phyloP scores from a whole-genome alignment of 2,113 vertebrate species.

The Sturnira hondurensis region DNA sequence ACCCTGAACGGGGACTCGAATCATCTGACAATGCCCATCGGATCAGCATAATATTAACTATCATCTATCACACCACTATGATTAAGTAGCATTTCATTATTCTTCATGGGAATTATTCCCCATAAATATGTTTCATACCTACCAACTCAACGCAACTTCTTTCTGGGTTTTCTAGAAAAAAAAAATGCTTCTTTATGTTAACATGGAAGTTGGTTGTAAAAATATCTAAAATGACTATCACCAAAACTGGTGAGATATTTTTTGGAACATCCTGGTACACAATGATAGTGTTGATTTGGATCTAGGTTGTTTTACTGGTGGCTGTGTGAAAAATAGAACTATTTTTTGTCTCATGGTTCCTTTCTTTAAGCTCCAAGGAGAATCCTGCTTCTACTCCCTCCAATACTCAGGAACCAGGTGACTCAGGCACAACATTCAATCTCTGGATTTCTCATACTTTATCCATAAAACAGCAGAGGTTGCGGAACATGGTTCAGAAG shows the following conservation, averaged over 20 bases:
- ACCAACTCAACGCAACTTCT: background rate
- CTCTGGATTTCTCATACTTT: background rate
- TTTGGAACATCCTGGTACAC: background rate
- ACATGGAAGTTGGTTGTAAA: background rate
- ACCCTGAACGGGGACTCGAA: constrained; percentile 59
- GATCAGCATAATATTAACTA: constrained; percentile 58
- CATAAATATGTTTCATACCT: constrained; percentile 41
- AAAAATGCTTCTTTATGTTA: background rate
- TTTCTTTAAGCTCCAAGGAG: background rate
- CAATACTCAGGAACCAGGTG: too few species aligned
- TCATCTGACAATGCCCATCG: constrained; percentile 72
- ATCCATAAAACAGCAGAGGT: background rate
- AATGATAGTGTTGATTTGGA: background rate
- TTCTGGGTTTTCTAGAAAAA: background rate
- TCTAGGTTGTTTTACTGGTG: background rate
- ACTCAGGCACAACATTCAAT: rapidly evolving
- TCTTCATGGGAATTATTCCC: constrained; percentile 53
- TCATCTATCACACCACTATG: constrained; percentile 52
- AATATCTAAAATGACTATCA: background rate
- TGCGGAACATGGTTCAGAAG: background rate
- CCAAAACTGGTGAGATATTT: background rate
- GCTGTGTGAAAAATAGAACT: background rate
- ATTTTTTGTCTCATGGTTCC: background rate
- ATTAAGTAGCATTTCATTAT: constrained; percentile 61
- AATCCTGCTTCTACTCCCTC: background rate